A percentile compares a stretch with the other conserved stretches of the same genome.
phyloP scores from a whole-genome alignment of 2,888 invertebrate species.

The Calliphora vomitoria region DNA sequence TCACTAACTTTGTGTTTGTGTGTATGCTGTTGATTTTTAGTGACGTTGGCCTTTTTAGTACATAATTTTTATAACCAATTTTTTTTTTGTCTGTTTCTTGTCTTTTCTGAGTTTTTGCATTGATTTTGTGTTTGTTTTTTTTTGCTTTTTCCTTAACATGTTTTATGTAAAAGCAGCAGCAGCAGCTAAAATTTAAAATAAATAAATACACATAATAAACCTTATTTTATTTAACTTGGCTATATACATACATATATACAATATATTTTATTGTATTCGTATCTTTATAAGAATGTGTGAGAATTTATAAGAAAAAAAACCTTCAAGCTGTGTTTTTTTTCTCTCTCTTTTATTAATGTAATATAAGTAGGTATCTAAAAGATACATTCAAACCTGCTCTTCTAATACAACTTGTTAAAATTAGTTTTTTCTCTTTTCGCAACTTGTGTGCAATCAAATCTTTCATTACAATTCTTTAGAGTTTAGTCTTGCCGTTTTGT shows the following conservation, averaged over 20 bases:
- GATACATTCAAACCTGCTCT: slow-evolving; percentile 77
- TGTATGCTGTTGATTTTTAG: slow-evolving; percentile 6
- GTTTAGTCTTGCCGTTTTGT: not conserved
- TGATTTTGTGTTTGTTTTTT: slow-evolving; percentile 28
- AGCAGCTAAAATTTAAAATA: slow-evolving; percentile 66
- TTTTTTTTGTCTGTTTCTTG: slow-evolving; percentile 35
- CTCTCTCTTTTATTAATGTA: slow-evolving; percentile 40
- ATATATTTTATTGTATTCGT: slow-evolving; percentile 31
- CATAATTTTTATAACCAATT: slow-evolving; percentile 26
- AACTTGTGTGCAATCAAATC: not conserved
- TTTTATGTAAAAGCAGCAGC: slow-evolving; percentile 50
- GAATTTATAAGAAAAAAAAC: slow-evolving; percentile 32
- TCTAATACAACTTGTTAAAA: not conserved
- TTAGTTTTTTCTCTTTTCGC: not conserved
- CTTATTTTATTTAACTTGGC: slow-evolving; percentile 42
- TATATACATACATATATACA: not conserved
- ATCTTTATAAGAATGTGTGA: slow-evolving; percentile 9
- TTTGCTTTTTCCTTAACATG: slow-evolving; percentile 39
- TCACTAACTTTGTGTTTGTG: not conserved
- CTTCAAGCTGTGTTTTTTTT: slow-evolving; percentile 45
- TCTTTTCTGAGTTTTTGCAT: slow-evolving; percentile 48
- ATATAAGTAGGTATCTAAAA: slow-evolving; percentile 79
- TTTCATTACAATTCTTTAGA: not conserved
- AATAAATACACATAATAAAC: slow-evolving; percentile 69
- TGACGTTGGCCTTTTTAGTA: slow-evolving; percentile 62